phyloP scores from a whole-genome alignment of 2,888 invertebrate species.

The Cephus sareptanus region DNA sequence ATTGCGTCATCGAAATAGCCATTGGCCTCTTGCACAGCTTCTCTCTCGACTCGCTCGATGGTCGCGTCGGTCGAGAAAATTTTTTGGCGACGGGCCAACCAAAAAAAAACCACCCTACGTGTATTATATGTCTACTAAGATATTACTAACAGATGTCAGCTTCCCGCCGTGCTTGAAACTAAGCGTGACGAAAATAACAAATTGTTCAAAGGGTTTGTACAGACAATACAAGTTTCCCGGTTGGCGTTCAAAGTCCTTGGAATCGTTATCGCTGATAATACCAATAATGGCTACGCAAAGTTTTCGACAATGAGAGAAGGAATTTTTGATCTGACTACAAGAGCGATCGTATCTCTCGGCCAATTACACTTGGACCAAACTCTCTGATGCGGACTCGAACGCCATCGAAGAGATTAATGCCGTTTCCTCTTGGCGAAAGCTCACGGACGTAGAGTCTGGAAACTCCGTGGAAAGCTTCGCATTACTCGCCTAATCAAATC shows the following conservation, averaged over 20 bases:
- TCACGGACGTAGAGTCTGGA: not conserved
- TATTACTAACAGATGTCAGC: conserved; percentile 54
- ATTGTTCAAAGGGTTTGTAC: not conserved
- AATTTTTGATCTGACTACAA: not conserved
- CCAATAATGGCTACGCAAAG: not conserved
- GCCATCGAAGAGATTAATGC: not conserved
- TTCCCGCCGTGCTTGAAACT: not conserved
- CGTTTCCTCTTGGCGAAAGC: not conserved
- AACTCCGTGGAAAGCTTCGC: not conserved
- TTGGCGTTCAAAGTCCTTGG: not conserved
- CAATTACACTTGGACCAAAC: not conserved
- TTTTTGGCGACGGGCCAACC: conserved; percentile 43
- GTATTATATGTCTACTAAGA: conserved; percentile 53
- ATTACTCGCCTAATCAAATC: not conserved
- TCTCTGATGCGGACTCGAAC: not conserved
- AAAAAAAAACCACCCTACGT: conserved; percentile 33
- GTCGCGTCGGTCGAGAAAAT: not conserved
- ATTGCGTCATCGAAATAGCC: not conserved
- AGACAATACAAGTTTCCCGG: not conserved
- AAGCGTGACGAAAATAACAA: conserved; percentile 38
- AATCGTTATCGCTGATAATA: not conserved
- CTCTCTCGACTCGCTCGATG: not conserved
- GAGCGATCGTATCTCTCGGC: not conserved
- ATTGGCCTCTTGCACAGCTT: no score
- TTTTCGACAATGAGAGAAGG: no score